Base-by-base conservation (phyloP, 2,888 invertebrate genomes). In the Agrilus mali region DNA sequence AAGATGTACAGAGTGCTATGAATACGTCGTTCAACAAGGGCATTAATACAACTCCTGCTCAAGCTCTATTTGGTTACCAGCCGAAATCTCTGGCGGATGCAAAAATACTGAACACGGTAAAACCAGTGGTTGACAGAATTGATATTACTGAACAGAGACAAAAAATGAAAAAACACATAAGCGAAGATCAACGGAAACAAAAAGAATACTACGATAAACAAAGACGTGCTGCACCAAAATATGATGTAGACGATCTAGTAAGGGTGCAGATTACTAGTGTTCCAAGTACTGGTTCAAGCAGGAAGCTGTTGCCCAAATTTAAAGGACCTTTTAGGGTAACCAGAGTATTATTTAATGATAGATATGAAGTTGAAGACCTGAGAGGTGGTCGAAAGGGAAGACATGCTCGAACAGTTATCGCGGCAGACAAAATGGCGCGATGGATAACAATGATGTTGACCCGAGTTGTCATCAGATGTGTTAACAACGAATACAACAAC, bases 1-100 rank as follows among this genome's bases (percentile, higher is more conserved):
- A 51, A 35, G 35, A 47, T 37, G 41, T 53, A 6, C 54, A 54
- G 40, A 50, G 43, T 41, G 55, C 50, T 1, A 45, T 60, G 2
- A 60, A 60, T 42, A 45, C 40, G 3, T 45, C 40, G 2, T 36
- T 44, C 20, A 52, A 55, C 41, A 49, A 47, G 32, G 43, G 42
- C 31, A 48, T 50, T 17, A 47, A 44, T 27, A 36, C 40, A 12
- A 49, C 53, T 7, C 53, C 52, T n/a, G 38, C 46, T 15, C 41
- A 53, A 44, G 48, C 48, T 14, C 39, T 55, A 12, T 40, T 47
- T 27, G 55, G 53, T 33, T 51, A 47, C 32, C 27, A 47, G 12
- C 38, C 47, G 17, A 41, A 33, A 32, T 38, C 36, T 3, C 17
- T 36, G 14, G 46, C 43, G 15, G 47, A 49, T 16, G 47, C 49